Evolutionary conservation across 2,888 invertebrate genomes (phyloP).

Genomic region (Arrhopalites spinosus): DNA sequence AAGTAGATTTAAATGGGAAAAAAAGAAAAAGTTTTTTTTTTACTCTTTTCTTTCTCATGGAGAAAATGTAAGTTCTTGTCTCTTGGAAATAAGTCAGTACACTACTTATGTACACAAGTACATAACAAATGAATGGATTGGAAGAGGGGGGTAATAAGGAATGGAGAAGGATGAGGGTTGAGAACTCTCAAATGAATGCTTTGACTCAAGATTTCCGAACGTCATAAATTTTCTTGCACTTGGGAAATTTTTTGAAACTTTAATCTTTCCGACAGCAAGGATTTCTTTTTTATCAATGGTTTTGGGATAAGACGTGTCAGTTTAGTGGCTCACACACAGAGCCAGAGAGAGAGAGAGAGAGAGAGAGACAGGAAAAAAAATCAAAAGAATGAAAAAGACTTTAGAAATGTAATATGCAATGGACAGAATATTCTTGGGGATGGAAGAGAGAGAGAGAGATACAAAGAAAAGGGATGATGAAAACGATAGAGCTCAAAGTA

Average conservation of each 20-base stretch:
- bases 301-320: constrained; percentile 27
- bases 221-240: constrained; percentile 40
- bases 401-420: neutral
- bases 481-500: neutral
- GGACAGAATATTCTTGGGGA: neutral
- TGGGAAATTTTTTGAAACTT: constrained; percentile 39
- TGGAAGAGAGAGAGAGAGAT: neutral
- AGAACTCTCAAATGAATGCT: constrained; percentile 17
- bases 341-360: neutral
- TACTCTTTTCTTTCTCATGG: neutral
- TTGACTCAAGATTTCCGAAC: constrained; percentile 36
- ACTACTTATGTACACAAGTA: too few species aligned
- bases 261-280: constrained; percentile 37
- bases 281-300: constrained; percentile 30
- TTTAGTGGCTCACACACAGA: constrained; percentile 36
- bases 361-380: neutral
- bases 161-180: neutral
- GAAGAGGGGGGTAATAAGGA: constrained; percentile 11
- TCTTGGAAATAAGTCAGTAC: too few species aligned
- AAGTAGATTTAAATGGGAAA: constrained; percentile 29
- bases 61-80: too few species aligned
- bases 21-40: neutral
- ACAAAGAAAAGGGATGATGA: neutral
- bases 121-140: too few species aligned
- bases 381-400: neutral